A percentile compares a stretch with the other conserved stretches of the same genome.
Evolutionary conservation across 2,888 invertebrate genomes (phyloP).

Genomic region (Dyspetes luteomarginatus): DNA sequence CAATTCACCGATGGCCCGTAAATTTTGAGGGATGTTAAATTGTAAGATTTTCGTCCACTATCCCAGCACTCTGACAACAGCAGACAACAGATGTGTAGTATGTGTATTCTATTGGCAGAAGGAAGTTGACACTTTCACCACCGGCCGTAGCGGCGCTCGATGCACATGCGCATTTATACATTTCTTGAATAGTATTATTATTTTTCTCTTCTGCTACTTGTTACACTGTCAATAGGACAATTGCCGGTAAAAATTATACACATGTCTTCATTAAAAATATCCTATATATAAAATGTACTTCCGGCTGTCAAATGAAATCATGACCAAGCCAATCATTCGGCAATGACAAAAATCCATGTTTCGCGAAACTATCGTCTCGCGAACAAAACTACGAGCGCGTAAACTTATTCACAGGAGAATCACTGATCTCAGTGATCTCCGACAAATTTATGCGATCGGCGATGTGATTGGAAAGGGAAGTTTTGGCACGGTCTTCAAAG

Average conservation of each 20-base stretch:
- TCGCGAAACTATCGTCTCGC: slow-evolving; percentile 21
- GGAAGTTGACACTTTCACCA: slow-evolving; percentile 37
- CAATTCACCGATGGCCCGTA: slow-evolving; percentile 26
- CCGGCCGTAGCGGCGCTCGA: slow-evolving; percentile 37
- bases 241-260: background rate
- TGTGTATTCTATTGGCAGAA: slow-evolving; percentile 38
- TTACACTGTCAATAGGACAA: background rate
- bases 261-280: background rate
- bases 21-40: slow-evolving; percentile 9
- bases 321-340: background rate
- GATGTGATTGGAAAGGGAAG: slow-evolving; percentile 82
- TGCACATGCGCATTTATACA: slow-evolving; percentile 3
- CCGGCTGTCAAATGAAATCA: background rate
- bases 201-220: background rate
- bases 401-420: slow-evolving; percentile 80
- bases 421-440: slow-evolving; percentile 77
- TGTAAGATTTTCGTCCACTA: slow-evolving; percentile 30
- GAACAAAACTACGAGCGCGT: slow-evolving; percentile 72
- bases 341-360: slow-evolving; percentile 60
- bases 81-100: slow-evolving; percentile 52
- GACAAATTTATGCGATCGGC: slow-evolving; percentile 79
- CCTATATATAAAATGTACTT: background rate
- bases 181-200: background rate
- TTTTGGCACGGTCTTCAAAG: slow-evolving; percentile 82
- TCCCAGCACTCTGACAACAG: slow-evolving; percentile 55